Conservation (phyloP, 2,888 invertebrate species). For the Coecobrya sp. region DNA sequence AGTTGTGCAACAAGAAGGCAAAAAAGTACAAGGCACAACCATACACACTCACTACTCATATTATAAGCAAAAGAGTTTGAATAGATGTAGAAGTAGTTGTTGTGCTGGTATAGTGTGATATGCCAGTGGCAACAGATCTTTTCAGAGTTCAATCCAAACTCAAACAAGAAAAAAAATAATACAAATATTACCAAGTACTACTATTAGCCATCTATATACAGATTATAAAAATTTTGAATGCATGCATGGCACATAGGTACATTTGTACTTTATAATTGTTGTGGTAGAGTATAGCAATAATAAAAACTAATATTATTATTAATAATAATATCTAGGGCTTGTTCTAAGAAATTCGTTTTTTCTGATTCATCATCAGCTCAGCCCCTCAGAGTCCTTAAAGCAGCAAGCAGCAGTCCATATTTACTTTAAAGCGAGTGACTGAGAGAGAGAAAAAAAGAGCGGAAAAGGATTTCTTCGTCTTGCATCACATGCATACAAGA, state of each 20-base stretch:
- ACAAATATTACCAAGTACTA: not conserved
- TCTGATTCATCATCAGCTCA: slow-evolving; percentile 70
- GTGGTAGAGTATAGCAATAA: not conserved
- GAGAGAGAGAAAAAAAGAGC: slow-evolving; percentile 74
- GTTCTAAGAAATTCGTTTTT: slow-evolving; percentile 78
- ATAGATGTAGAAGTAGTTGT: not conserved
- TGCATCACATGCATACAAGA: slow-evolving; percentile 64
- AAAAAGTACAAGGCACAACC: not conserved
- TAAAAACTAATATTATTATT: slow-evolving; percentile 40
- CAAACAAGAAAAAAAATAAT: not conserved
- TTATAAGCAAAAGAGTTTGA: not conserved
- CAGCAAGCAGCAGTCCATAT: not conserved
- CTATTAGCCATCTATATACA: not conserved
- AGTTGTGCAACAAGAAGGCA: slow-evolving; percentile 4
- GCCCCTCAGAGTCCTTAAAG: slow-evolving; percentile 58
- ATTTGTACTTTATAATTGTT: not conserved
- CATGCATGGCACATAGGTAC: not conserved
- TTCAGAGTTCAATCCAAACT: slow-evolving; percentile 38
- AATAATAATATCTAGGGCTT: slow-evolving; percentile 74
- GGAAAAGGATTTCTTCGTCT: slow-evolving; percentile 75
- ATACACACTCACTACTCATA: not conserved
- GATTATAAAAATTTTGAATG: slow-evolving; percentile 2
- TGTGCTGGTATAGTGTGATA: no score
- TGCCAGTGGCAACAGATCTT: not conserved
- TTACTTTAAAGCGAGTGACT: slow-evolving; percentile 2